Base-by-base conservation (phyloP, 2,888 invertebrate species). In the Ornithoptera priamus region DNA sequence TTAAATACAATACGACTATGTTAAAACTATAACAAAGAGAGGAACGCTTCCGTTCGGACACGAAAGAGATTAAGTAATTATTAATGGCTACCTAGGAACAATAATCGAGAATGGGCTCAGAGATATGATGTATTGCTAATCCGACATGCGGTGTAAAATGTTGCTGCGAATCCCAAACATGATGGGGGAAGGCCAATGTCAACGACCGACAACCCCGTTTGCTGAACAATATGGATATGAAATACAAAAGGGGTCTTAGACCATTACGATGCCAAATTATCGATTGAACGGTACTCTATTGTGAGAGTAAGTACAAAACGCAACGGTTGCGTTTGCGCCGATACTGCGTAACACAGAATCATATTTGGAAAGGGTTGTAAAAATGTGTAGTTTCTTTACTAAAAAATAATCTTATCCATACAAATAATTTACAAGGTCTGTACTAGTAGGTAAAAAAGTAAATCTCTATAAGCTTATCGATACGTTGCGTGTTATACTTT, bases 171-270 rank as follows among this genome's bases (percentile, higher is more conserved):
- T 88, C 82, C 80, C 78, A 82, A 86, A 81, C 78, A 84, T 81
- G 81, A 85, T 81, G 81, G 89, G 80, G 90, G 88, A 88, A 85
- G 84, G 86, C 87, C 86, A 88, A 89, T 90, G 92, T 92, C 92
- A 92, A 89, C 82, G 92, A 92, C 91, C 92, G 77, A 83, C 85
- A 84, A 87, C 88, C 88, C 85, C 85, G 85, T 60, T 59, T 81
- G 81, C 79, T 89, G 88, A 91, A 90, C 87, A 83, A 82, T 82
- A 84, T 80, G 82, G 80, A 84, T 82, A 79, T 75, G 77, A 83
- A 80, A 78, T 76, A 82, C 61, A 92, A 88, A 90, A 86, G 85
- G 90, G 92, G 89, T 83, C 86, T 82, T 86, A 76, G 80, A 79
- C 84, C 86, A 88, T 89, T 88, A 88, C 80, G 82, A 83, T 78